A percentile compares a stretch with the other conserved stretches of the same genome.
Evolutionary conservation across 1,140 invertebrate genomes (phyloP).

Genomic region (Lithobius niger): DNA sequence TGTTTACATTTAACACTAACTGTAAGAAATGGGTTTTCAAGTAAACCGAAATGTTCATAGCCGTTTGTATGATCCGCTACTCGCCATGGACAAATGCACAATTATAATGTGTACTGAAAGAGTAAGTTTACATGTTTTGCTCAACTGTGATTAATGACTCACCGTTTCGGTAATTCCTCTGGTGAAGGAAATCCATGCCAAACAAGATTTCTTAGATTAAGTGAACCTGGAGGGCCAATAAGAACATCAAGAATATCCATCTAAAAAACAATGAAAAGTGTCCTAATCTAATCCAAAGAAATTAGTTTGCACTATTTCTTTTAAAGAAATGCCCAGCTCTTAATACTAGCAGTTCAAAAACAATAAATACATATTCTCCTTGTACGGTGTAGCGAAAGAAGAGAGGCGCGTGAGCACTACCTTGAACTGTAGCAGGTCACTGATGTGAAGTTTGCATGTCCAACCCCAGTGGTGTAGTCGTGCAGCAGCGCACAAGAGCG

Average conservation of each 20-base stretch:
- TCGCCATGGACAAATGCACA: no score
- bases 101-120: no score
- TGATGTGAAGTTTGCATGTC: no score
- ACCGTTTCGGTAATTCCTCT: background rate
- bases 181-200: constrained; percentile 1
- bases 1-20: no score
- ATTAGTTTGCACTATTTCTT: background rate
- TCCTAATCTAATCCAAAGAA: background rate
- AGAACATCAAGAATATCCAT: background rate
- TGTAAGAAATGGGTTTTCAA: no score
- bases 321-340: background rate
- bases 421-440: background rate
- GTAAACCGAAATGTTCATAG: no score
- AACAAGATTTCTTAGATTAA: background rate
- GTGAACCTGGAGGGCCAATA: background rate
- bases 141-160: no score
- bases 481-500: no score
- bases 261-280: background rate
- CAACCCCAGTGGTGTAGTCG: no score
- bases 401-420: background rate
- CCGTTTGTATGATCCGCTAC: no score
- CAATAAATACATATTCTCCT: background rate
- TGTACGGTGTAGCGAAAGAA: background rate
- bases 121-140: no score
- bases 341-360: background rate